These are phyloP conservation scores for Cirrhinus mrigala DNA, from an alignment of 2,797 vertebrate genomes.

Conservation along the genomic window DNA sequence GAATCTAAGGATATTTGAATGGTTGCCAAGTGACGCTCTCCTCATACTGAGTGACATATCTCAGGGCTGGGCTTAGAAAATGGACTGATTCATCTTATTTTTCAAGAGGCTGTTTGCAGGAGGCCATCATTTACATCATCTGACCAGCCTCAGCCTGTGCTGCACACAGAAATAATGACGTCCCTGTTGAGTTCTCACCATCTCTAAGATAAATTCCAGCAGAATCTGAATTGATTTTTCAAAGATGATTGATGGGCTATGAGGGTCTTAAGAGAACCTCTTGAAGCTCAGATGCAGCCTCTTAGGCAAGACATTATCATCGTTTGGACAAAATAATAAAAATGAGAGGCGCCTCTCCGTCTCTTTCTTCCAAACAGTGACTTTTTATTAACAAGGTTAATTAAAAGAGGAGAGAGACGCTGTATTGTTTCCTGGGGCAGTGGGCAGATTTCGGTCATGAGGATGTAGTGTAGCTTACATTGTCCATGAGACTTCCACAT, in stretches of 20 bases:
- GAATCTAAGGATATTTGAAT: slow-evolving; percentile 53
- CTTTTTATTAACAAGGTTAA: slow-evolving; percentile 68
- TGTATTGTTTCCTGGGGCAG: slow-evolving; percentile 20
- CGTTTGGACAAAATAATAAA: slow-evolving; percentile 51
- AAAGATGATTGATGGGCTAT: slow-evolving; percentile 27
- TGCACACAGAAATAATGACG: slow-evolving; percentile 52
- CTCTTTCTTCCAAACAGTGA: slow-evolving; percentile 46
- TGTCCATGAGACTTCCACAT: neutral
- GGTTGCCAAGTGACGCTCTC: slow-evolving; percentile 54
- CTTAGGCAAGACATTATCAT: slow-evolving; percentile 55
- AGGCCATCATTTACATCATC: slow-evolving; percentile 53
- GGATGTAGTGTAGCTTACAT: slow-evolving; percentile 10
- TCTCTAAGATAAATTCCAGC: slow-evolving; percentile 43
- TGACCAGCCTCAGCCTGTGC: slow-evolving; percentile 46
- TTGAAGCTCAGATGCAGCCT: slow-evolving; percentile 57
- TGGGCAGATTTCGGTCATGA: neutral
- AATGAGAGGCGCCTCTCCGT: slow-evolving; percentile 56
- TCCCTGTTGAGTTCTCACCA: slow-evolving; percentile 41
- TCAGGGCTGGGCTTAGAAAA: slow-evolving; percentile 14
- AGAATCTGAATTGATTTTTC: slow-evolving; percentile 53
- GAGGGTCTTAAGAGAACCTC: slow-evolving; percentile 29
- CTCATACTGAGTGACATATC: slow-evolving; percentile 40
- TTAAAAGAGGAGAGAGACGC: slow-evolving; percentile 57
- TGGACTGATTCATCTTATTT: slow-evolving; percentile 9
- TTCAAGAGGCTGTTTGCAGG: slow-evolving; percentile 38